These are phyloP conservation scores for Rousettus madagascariensis DNA, from an alignment of 2,797 vertebrate species.

Conservation along the genomic window DNA sequence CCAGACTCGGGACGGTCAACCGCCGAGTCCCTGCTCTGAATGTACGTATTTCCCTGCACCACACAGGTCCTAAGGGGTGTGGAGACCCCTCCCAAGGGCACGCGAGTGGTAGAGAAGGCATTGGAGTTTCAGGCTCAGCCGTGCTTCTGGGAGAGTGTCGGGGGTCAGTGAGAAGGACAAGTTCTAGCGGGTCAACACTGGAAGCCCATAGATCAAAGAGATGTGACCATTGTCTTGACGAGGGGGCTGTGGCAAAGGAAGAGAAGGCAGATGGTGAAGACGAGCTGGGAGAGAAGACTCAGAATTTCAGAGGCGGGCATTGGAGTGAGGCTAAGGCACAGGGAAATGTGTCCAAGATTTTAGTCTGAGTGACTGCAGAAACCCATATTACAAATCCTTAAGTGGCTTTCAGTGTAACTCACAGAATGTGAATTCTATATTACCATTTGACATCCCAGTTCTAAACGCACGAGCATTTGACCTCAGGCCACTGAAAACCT, in stretches of 20 bases:
- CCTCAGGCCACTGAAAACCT: neutral
- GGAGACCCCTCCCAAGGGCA: neutral
- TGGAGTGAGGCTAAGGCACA: no score
- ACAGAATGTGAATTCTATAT: neutral
- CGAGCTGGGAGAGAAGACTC: neutral
- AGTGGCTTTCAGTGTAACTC: neutral
- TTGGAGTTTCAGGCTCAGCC: fast-evolving
- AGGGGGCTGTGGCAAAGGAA: neutral
- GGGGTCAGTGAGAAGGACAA: neutral
- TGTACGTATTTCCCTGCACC: fast-evolving
- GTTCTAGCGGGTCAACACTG: neutral
- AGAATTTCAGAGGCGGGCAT: neutral
- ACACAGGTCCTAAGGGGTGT: neutral
- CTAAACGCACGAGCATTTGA: neutral
- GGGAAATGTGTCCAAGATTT: neutral
- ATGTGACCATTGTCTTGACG: no score
- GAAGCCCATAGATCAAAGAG: neutral
- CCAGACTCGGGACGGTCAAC: no score
- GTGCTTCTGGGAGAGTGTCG: neutral
- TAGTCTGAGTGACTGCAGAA: neutral
- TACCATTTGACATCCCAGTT: neutral
- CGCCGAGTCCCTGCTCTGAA: neutral
- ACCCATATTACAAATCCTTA: neutral
- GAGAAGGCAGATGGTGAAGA: neutral
- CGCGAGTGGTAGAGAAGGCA: neutral